phyloP scores from a whole-genome alignment of 2,797 vertebrate species.

The Trichosurus vulpecula region DNA sequence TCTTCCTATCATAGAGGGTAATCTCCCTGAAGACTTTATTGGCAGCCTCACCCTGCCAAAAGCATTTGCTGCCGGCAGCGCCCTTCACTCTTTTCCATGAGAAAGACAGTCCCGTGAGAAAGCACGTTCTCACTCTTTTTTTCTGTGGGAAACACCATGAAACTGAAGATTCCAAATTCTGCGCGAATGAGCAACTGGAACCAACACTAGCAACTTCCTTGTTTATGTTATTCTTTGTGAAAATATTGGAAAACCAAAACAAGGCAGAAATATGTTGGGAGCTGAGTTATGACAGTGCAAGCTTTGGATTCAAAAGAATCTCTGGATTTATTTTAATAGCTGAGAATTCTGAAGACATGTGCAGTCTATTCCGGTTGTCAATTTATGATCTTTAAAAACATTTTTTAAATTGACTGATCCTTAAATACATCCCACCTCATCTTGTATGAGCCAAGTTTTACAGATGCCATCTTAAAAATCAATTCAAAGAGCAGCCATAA shows the following conservation, averaged over 20 bases:
- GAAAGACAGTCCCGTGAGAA: constrained; percentile 85
- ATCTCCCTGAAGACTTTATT: constrained; percentile 83
- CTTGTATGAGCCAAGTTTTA: constrained; percentile 85
- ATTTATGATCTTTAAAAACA: constrained; percentile 86
- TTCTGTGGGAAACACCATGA: constrained; percentile 84
- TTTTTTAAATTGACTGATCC: constrained; percentile 86
- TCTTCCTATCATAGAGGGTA: constrained; percentile 80
- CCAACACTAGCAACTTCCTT: constrained; percentile 77
- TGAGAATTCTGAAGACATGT: constrained; percentile 75
- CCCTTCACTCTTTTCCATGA: constrained; percentile 78
- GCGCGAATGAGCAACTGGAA: constrained; percentile 80
- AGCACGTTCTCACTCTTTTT: constrained; percentile 76
- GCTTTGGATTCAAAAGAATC: constrained; percentile 66
- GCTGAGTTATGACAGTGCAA: constrained; percentile 78
- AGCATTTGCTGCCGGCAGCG: constrained; percentile 74
- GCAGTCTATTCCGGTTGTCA: constrained; percentile 83
- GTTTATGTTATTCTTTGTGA: constrained; percentile 82
- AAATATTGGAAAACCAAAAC: constrained; percentile 75
- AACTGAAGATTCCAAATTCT: constrained; percentile 82
- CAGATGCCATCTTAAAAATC: constrained; percentile 88
- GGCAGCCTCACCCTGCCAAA: constrained; percentile 79
- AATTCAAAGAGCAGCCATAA: constrained; percentile 86
- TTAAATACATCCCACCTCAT: constrained; percentile 87
- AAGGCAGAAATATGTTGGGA: constrained; percentile 74
- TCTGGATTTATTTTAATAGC: constrained; percentile 80